Evolutionary conservation across 2,113 vertebrate species (phyloP), one percentile per base, ranked within the genome.

Genomic region (Lepisosteus osseus): DNA sequence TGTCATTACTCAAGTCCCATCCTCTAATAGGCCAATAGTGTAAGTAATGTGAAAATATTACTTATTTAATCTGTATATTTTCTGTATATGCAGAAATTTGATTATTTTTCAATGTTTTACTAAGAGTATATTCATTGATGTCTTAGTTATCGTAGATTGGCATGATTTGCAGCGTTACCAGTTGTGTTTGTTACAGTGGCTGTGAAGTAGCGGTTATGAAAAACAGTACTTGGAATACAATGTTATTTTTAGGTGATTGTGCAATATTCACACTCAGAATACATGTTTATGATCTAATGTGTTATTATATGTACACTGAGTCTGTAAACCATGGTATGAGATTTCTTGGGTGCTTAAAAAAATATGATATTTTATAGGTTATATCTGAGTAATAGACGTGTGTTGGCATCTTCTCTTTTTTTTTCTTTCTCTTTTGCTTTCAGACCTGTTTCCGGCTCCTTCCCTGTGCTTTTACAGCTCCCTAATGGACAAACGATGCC

Each of bases 401-500:
- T 12, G 43, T 15, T 66, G 29, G 4, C 42, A 56, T 44, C 67
- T 42, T 44, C 67, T 29, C 62, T 84, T 61, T 72, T 51, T 86
- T 85, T 88, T 90, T 72, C 77, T 86, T 84, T 90, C 86, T 87
- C 29, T 87, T 83, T 84, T 87, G 88, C 88, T 88, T 88, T 81
- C 88, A 99, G 97, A 83, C 97, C 96, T 67, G 94, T 98, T 81
- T 93, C 96, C 88, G 96, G 94, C 83, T 95, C 97, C 82, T 97
- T 98, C 91, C 97, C 97, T 73, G 94, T 99, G 85, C 93, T 99
- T 72, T 93, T 99, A 86, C 97, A 99, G 94, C 95, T 99, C 86
- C 95, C 96, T 85, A 98, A 98, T 81, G 96, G 97, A 88, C 97
- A 99, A 88, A 97, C 96, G 81, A 95, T 98, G 96, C 96, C 97